A percentile compares a stretch with the other conserved stretches of the same genome.
Evolutionary conservation across 2,113 vertebrate species (phyloP).

Genomic region (Phainopepla nitens): DNA sequence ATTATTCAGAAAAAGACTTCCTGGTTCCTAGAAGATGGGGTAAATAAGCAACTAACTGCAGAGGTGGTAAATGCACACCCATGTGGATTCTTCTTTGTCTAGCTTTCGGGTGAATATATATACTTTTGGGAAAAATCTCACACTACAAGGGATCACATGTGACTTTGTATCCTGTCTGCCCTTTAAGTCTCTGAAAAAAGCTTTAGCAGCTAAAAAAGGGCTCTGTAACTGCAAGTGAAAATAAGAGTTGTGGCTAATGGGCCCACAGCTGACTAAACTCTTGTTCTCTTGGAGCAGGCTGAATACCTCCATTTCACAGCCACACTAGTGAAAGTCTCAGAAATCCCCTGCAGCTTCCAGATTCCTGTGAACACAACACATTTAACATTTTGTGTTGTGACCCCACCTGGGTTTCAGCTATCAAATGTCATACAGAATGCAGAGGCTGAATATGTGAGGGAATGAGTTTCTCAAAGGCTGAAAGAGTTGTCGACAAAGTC

Average conservation of each 20-base stretch:
- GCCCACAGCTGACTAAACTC: not conserved
- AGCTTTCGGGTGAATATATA: not conserved
- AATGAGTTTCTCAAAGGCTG: slow-evolving; percentile 2
- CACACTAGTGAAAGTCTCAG: not conserved
- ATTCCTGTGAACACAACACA: slow-evolving; percentile 7
- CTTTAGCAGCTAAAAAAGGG: not conserved
- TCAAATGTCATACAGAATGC: slow-evolving; percentile 2
- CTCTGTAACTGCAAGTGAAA: not conserved
- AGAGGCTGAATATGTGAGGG: not conserved
- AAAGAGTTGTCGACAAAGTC: not conserved
- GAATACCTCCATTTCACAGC: not conserved
- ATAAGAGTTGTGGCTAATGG: not conserved
- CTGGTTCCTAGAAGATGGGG: not conserved
- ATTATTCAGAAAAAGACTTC: not conserved
- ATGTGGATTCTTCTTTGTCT: not conserved
- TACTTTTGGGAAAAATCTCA: not conserved
- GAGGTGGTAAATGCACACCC: not conserved
- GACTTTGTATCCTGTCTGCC: not conserved
- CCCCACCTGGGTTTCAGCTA: not conserved
- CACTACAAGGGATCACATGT: not conserved
- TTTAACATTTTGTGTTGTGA: not conserved
- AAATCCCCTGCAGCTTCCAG: not conserved
- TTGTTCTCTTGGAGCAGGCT: not conserved
- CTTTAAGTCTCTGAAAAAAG: not conserved
- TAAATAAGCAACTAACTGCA: not conserved